Conservation (phyloP, 2,113 vertebrate genomes). For the Rhabdornis inornatus region DNA sequence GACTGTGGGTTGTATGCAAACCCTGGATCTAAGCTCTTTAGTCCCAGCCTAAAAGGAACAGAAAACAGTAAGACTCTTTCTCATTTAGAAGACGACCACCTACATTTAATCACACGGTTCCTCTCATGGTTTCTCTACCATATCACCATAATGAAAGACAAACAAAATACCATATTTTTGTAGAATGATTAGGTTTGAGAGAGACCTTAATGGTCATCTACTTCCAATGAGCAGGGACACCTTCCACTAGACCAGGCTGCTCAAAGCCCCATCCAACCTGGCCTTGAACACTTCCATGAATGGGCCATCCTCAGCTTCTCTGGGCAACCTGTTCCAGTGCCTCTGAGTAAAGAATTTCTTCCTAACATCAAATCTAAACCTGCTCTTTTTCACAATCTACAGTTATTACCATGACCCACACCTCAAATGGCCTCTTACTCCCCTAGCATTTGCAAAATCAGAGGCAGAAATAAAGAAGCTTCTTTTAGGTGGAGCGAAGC, state of each 20-base stretch:
- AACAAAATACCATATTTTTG: background rate
- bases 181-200: background rate
- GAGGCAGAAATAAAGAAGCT: background rate
- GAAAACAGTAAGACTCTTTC: background rate
- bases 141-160: background rate
- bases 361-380: background rate
- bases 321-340: background rate
- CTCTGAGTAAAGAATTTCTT: background rate
- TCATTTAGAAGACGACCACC: background rate
- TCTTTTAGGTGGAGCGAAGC: background rate
- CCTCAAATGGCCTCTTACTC: background rate
- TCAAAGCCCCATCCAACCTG: background rate
- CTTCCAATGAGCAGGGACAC: background rate
- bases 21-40: background rate
- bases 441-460: background rate
- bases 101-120: background rate
- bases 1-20: background rate
- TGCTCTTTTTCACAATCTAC: background rate
- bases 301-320: background rate
- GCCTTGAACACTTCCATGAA: background rate
- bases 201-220: background rate
- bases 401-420: background rate
- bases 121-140: background rate
- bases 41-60: background rate
- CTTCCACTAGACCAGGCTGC: background rate